A percentile compares a stretch with the other conserved stretches of the same genome.
Evolutionary conservation across 2,888 invertebrate species (phyloP).

Genomic region (Lepidonotus clava): DNA sequence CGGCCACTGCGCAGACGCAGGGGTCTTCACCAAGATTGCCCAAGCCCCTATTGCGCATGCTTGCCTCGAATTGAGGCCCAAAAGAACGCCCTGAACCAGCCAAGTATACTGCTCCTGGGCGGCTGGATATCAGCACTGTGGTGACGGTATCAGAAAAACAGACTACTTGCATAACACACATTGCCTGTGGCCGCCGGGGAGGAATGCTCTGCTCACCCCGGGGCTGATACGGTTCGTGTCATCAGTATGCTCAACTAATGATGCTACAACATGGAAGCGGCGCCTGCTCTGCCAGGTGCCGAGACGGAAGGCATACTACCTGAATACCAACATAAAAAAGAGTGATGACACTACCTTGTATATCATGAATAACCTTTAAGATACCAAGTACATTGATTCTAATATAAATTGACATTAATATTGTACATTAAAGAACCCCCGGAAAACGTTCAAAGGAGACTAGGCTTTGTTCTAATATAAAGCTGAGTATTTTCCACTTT

Average conservation of each 20-base stretch:
- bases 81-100: neutral
- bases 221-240: constrained; percentile 7
- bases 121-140: neutral
- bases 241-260: constrained; percentile 24
- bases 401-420: no score
- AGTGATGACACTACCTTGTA: no score
- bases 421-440: no score
- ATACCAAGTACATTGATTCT: no score
- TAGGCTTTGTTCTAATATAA: no score
- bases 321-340: no score
- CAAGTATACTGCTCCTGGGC: no score
- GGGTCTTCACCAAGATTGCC: neutral
- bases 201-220: neutral
- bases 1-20: neutral
- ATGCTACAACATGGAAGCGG: neutral
- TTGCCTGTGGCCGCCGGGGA: neutral
- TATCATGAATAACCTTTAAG: no score
- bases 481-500: no score
- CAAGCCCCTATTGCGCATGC: neutral
- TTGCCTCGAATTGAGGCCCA: neutral
- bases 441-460: no score
- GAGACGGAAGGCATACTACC: no score
- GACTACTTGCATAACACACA: neutral
- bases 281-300: neutral
- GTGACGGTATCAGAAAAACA: neutral